phyloP scores from a whole-genome alignment of 1,140 invertebrate genomes.

The Hypothenemus hampei region DNA sequence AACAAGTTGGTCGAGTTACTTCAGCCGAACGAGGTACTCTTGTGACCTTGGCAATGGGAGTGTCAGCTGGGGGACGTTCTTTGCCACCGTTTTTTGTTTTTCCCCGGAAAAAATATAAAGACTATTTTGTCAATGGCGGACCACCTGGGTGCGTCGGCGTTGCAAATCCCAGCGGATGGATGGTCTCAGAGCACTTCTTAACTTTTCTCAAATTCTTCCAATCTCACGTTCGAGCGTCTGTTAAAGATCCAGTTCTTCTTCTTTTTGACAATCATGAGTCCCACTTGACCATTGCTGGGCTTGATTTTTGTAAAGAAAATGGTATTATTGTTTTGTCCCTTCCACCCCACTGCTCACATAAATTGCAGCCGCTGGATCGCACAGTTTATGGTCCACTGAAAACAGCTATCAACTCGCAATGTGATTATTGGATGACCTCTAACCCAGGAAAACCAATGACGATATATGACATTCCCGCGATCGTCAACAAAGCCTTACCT shows the following conservation, averaged over 20 bases:
- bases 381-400: conserved; percentile 45
- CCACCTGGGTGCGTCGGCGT: background rate
- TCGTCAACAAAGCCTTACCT: background rate
- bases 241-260: conserved; percentile 41
- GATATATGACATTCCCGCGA: conserved; percentile 47
- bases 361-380: conserved; percentile 43
- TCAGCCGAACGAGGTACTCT: background rate
- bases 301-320: conserved; percentile 38
- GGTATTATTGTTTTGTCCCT: conserved; percentile 40
- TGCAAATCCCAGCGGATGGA: background rate
- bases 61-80: background rate
- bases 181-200: conserved; percentile 43
- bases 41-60: background rate
- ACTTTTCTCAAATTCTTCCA: conserved; percentile 44
- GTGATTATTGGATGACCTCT: conserved; percentile 37
- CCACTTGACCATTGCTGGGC: conserved; percentile 34
- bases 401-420: conserved; percentile 24
- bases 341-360: conserved; percentile 44
- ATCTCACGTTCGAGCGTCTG: conserved; percentile 37
- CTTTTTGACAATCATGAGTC: conserved; percentile 46
- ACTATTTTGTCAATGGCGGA: background rate
- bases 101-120: background rate
- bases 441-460: conserved; percentile 46
- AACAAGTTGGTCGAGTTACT: background rate
- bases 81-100: background rate